Evolutionary conservation across 23 tunicate genomes (phyloP), one percentile per base, ranked within the genome.

Genomic region (Phallusia fumigata): DNA sequence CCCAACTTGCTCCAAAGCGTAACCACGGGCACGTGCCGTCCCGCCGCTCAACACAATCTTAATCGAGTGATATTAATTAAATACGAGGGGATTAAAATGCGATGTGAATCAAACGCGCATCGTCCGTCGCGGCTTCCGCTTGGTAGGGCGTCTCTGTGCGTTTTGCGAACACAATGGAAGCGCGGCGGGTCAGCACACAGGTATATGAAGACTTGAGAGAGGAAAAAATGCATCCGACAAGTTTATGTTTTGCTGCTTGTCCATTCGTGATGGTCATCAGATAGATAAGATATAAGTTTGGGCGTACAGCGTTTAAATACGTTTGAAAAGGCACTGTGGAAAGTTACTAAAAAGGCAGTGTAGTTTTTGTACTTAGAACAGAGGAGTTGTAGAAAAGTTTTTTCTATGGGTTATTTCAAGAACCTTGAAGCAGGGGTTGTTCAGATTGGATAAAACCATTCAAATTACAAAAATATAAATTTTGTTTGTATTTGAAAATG

Each of bases 211-310:
- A 24, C 28, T 22, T 22, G 28, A 58, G 28, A 6, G 13, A 58
- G 16, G 69, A 58, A 58, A 58, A 58, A 58, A 58, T 58, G 69
- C 69, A 58, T 58, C 69, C 69, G 69, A 58, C 28, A 40, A 40
- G 16, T 6, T 58, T 24, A 8, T 1, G 26, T 22, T 13, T 24
- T 24, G 69, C 13, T 58, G 69, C 26, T 58, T 58, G 69, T 13
- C 28, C 15, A 22, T 58, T 40, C 10, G 47, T 3, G 10, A 40
- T 40, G 47, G 47, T 3, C 47, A 3, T 40, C 47, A 40, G 8
- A 3, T 3, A 3, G 47, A 40, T 40, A 10, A 3, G 47, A 40
- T 3, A 40, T 40, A 10, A 10, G 5, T 40, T 40, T 40, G 10
- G 47, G 47, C 5, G 47, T 40, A 40, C 47, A 40, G 5, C 5